Conservation (phyloP, 2,888 invertebrate genomes). For the Hemithea aestivaria region DNA sequence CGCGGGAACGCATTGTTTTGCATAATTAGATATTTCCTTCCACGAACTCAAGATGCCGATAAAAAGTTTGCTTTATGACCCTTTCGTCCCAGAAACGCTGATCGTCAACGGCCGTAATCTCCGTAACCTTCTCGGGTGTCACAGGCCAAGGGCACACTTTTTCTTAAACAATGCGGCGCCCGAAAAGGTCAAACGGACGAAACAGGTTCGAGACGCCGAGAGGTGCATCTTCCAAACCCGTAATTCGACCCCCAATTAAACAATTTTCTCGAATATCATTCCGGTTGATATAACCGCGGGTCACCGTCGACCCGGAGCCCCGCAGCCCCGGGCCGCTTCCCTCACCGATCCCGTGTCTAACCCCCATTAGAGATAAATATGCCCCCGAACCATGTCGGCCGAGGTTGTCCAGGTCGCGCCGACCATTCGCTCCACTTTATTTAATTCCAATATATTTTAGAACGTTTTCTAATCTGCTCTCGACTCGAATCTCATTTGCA, state of each 20-base stretch:
- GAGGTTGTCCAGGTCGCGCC: conserved; percentile 52
- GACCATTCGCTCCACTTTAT: conserved; percentile 52
- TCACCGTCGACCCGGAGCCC: conserved; percentile 70
- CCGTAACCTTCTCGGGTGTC: conserved; percentile 20
- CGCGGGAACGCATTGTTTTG: conserved; percentile 5
- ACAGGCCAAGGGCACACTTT: conserved; percentile 27
- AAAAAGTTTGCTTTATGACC: conserved; percentile 6
- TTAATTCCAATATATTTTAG: conserved; percentile 45
- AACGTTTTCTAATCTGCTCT: conserved; percentile 44
- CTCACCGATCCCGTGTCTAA: conserved; percentile 62
- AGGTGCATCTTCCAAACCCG: conserved; percentile 53
- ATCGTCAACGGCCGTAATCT: conserved; percentile 4
- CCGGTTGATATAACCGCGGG: conserved; percentile 56
- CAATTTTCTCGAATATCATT: conserved; percentile 76
- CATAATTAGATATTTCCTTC: conserved; percentile 11
- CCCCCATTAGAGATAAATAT: conserved; percentile 74
- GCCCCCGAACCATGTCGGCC: conserved; percentile 65
- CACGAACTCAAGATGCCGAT: conserved; percentile 4
- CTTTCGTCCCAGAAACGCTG: conserved; percentile 4
- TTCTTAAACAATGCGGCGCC: conserved; percentile 22
- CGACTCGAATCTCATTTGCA: conserved; percentile 44
- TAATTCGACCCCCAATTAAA: conserved; percentile 75
- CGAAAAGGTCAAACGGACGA: conserved; percentile 46
- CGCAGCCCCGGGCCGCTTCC: conserved; percentile 64
- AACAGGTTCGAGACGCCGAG: conserved; percentile 38